A percentile compares a stretch with the other conserved stretches of the same genome.
Conservation (phyloP, 2,113 vertebrate species). For the Scopus umbretta region DNA sequence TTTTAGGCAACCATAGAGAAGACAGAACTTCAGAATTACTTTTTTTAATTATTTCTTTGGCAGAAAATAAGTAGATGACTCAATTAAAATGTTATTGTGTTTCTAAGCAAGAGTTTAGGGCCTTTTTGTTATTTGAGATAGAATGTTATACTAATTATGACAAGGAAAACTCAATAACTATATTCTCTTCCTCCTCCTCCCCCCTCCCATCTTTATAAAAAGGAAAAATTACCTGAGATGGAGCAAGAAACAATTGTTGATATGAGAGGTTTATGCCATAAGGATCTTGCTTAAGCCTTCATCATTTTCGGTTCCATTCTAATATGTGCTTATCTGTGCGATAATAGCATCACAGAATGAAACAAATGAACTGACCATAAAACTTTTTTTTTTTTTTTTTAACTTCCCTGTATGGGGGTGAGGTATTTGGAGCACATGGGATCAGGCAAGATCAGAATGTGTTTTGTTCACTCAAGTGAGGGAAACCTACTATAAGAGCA, state of each 20-base stretch:
- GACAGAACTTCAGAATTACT: background rate
- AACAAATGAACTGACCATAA: background rate
- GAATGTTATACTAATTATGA: background rate
- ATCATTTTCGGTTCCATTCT: background rate
- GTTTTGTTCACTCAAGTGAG: background rate
- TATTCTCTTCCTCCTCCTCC: background rate
- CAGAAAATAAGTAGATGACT: background rate
- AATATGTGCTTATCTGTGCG: background rate
- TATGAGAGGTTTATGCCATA: background rate
- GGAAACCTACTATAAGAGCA: background rate
- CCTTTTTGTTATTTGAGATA: background rate
- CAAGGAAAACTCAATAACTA: background rate
- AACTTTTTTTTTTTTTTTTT: too few species aligned
- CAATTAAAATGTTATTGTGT: background rate
- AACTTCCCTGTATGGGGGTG: accelerated
- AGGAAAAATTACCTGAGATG: background rate
- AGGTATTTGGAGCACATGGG: background rate
- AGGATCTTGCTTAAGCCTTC: background rate
- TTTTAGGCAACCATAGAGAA: background rate
- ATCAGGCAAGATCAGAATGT: background rate
- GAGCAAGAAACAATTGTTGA: background rate
- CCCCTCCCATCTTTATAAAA: accelerated
- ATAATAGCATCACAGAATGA: background rate
- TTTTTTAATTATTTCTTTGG: background rate
- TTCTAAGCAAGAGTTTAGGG: background rate